Evolutionary conservation across 2,888 invertebrate species (phyloP).

Genomic region (Napeogenes inachia): DNA sequence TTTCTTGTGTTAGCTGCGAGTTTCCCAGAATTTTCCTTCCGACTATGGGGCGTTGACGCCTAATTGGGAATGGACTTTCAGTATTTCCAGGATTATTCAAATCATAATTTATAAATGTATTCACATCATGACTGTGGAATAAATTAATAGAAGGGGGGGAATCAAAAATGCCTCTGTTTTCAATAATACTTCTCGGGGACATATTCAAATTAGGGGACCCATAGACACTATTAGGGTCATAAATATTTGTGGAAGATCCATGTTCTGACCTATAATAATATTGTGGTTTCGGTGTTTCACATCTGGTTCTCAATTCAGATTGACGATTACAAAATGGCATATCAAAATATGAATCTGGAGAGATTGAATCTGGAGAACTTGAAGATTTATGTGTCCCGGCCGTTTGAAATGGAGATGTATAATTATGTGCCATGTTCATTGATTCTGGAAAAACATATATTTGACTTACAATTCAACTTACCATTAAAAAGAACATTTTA

Average conservation of each 20-base stretch:
- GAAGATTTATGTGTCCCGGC: slow-evolving; percentile 49
- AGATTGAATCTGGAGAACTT: slow-evolving; percentile 61
- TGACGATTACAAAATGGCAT: slow-evolving; percentile 22
- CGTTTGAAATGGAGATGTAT: slow-evolving; percentile 41
- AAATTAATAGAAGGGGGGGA: background rate
- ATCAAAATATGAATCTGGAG: slow-evolving; percentile 60
- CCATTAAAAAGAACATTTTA: no score
- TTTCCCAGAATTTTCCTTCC: slow-evolving; percentile 53
- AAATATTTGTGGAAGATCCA: background rate
- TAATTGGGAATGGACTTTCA: slow-evolving; percentile 7
- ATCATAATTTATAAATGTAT: slow-evolving; percentile 5
- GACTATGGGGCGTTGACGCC: slow-evolving; percentile 48
- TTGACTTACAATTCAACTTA: no score
- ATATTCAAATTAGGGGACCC: background rate
- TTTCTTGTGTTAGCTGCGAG: slow-evolving; percentile 18
- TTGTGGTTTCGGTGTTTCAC: slow-evolving; percentile 24
- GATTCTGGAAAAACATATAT: background rate
- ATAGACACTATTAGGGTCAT: background rate
- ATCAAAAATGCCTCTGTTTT: background rate
- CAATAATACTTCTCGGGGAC: background rate
- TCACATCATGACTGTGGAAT: background rate
- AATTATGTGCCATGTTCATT: background rate
- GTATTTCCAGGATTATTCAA: background rate
- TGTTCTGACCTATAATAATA: slow-evolving; percentile 3
- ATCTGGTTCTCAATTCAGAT: slow-evolving; percentile 18